Evolutionary conservation across 1,140 invertebrate genomes (phyloP).

Genomic region (Micrasema longulum): DNA sequence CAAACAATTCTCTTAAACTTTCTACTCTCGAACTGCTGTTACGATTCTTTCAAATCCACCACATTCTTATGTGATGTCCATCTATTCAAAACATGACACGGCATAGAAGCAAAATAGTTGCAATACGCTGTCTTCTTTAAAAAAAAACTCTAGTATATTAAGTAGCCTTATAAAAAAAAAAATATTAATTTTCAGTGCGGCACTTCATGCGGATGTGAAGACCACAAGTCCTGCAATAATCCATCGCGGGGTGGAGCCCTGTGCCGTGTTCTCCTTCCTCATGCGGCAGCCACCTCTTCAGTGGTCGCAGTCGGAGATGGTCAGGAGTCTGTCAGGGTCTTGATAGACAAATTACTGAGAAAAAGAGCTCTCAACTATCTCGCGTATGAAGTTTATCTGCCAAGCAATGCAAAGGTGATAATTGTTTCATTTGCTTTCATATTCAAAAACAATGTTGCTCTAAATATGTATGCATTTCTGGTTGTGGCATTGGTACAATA

Average conservation of each 20-base stretch:
- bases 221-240: slow-evolving; percentile 33
- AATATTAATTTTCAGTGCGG: slow-evolving; percentile 22
- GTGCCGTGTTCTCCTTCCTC: slow-evolving; percentile 90
- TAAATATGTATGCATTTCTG: not conserved
- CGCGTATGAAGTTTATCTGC: slow-evolving; percentile 80
- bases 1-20: too few species aligned
- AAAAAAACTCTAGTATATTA: too few species aligned
- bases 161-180: too few species aligned
- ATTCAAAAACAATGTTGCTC: too few species aligned
- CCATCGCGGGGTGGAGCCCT: slow-evolving; percentile 61
- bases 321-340: slow-evolving; percentile 78
- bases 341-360: slow-evolving; percentile 86
- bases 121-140: too few species aligned
- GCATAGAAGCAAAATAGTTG: too few species aligned
- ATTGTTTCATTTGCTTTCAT: slow-evolving; percentile 8
- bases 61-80: too few species aligned
- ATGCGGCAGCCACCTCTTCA: slow-evolving; percentile 91
- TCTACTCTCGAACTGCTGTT: too few species aligned
- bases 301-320: slow-evolving; percentile 76
- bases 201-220: slow-evolving; percentile 30
- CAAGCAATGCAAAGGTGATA: slow-evolving; percentile 73
- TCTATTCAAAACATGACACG: too few species aligned
- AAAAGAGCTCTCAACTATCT: slow-evolving; percentile 83
- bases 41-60: too few species aligned
- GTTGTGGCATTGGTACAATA: too few species aligned